Percentiles rank a stretch among this genome's conserved stretches.
phyloP scores from a whole-genome alignment of 2,113 vertebrate genomes.

The Merops nubicus region DNA sequence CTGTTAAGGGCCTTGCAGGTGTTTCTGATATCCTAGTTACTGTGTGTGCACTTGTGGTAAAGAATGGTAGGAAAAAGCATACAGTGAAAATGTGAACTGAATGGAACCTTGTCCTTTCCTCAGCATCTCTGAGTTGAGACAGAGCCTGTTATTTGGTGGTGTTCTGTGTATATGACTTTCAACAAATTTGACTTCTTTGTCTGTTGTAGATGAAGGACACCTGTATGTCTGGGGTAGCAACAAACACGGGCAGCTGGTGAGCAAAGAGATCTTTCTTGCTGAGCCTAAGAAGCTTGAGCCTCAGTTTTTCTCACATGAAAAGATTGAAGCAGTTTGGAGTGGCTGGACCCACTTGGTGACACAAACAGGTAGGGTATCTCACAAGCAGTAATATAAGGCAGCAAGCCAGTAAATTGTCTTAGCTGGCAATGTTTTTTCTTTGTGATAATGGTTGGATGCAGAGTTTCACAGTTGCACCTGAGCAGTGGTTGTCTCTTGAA shows the following conservation, averaged over 20 bases:
- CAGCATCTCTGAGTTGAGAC: background rate
- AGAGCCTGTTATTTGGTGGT: background rate
- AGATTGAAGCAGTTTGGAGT: slow-evolving; percentile 80
- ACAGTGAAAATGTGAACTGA: background rate
- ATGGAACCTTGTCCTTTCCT: background rate
- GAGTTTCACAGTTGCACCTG: background rate
- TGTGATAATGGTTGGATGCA: background rate
- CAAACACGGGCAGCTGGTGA: slow-evolving; percentile 85
- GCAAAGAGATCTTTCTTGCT: slow-evolving; percentile 76
- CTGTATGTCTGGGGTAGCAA: slow-evolving; percentile 93
- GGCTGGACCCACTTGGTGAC: slow-evolving; percentile 92
- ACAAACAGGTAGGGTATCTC: slow-evolving; percentile 81
- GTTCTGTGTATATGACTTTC: background rate
- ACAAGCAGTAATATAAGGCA: background rate
- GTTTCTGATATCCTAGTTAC: background rate
- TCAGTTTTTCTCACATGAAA: slow-evolving; percentile 78
- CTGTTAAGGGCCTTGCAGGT: background rate
- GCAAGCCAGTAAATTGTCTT: background rate
- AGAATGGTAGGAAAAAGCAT: background rate
- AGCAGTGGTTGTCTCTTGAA: background rate
- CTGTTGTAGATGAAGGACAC: slow-evolving; percentile 78
- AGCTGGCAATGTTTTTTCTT: background rate
- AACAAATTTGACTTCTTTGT: slow-evolving; percentile 21
- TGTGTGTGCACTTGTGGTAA: accelerated
- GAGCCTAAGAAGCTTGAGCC: slow-evolving; percentile 77